A percentile compares a stretch with the other conserved stretches of the same genome.
Conservation (phyloP, 1,140 invertebrate genomes). For the Maconellicoccus hirsutus region DNA sequence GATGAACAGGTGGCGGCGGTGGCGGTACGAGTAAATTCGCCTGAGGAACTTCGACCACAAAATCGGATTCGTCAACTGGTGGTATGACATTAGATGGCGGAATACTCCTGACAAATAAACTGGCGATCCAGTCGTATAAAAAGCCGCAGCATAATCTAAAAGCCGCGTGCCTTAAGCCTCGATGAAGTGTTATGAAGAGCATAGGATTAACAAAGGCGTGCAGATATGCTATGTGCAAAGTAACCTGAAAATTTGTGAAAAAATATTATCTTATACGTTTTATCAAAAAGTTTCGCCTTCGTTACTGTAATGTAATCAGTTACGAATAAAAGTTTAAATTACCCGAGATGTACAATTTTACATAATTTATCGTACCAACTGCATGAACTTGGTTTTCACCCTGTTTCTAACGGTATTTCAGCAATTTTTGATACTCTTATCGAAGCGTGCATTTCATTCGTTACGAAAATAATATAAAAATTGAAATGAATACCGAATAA, state of each 20-base stretch:
- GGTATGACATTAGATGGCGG: not conserved
- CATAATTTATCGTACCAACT: no score
- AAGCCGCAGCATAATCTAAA: slow-evolving; percentile 59
- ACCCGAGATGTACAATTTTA: no score
- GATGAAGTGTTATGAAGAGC: slow-evolving; percentile 64
- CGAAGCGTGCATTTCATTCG: no score
- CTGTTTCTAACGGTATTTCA: no score
- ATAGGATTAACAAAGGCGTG: slow-evolving; percentile 77
- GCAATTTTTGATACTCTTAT: no score
- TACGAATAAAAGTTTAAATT: no score
- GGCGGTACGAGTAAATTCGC: slow-evolving; percentile 11
- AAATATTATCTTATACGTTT: no score
- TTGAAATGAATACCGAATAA: no score
- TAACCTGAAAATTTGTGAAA: slow-evolving; percentile 49
- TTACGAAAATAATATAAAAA: no score
- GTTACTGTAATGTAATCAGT: no score
- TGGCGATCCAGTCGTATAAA: slow-evolving; percentile 37
- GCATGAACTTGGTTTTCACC: no score
- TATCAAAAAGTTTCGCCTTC: no score
- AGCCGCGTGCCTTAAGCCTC: slow-evolving; percentile 54
- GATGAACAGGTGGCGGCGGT: not conserved
- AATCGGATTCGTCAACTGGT: not conserved
- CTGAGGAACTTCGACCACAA: slow-evolving; percentile 11
- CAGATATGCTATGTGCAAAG: slow-evolving; percentile 74
- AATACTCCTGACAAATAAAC: not conserved